A percentile compares a stretch with the other conserved stretches of the same genome.
These are phyloP conservation scores for Temnothorax longispinosus DNA, from an alignment of 1,140 invertebrate genomes.

Conservation along the genomic window DNA sequence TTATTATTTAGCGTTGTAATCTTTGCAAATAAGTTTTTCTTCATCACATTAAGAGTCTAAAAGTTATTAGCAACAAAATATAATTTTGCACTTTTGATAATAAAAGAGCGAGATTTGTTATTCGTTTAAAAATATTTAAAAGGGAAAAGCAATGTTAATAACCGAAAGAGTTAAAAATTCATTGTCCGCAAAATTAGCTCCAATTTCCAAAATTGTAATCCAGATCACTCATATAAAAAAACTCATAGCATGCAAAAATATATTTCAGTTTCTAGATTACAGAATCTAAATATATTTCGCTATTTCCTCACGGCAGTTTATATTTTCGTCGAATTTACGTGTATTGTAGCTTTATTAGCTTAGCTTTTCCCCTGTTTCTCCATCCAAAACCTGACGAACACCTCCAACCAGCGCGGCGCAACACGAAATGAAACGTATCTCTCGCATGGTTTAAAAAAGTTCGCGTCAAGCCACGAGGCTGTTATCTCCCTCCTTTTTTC, in stretches of 20 bases:
- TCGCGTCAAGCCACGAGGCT: conserved; percentile 2
- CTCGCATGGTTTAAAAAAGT: conserved; percentile 30
- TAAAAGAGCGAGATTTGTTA: not conserved
- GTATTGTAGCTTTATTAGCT: conserved; percentile 37
- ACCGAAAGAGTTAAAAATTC: not conserved
- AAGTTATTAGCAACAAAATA: not conserved
- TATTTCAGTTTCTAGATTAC: not conserved
- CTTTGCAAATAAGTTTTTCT: not conserved
- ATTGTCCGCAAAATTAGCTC: not conserved
- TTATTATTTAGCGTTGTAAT: not conserved
- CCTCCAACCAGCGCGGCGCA: not conserved
- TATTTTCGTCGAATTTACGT: conserved; percentile 25
- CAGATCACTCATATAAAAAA: not conserved
- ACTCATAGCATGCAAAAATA: not conserved
- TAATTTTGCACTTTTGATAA: not conserved
- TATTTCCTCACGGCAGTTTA: not conserved
- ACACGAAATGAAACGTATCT: conserved; percentile 50
- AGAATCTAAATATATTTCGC: not conserved
- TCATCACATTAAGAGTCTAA: not conserved
- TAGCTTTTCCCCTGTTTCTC: conserved; percentile 9
- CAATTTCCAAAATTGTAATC: not conserved
- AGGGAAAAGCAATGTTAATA: not conserved
- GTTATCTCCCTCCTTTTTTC: conserved; percentile 54
- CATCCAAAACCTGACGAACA: conserved; percentile 18
- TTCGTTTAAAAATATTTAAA: not conserved